A percentile compares a stretch with the other conserved stretches of the same genome.
Conservation (phyloP, 2,113 vertebrate genomes). For the Loxodonta africana region DNA sequence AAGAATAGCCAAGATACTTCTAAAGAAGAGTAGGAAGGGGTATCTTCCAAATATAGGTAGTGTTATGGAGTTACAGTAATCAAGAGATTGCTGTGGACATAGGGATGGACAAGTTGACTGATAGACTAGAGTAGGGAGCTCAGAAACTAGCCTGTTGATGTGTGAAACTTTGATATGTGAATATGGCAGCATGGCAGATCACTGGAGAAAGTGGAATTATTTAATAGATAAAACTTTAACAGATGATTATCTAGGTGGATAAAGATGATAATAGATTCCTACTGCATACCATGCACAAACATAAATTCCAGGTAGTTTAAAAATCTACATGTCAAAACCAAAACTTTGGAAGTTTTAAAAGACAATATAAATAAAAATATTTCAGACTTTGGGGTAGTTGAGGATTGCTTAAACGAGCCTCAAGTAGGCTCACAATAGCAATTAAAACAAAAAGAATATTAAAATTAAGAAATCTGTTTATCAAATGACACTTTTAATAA, state of each 20-base stretch:
- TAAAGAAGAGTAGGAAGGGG: background rate
- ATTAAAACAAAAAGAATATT: background rate
- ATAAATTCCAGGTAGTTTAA: background rate
- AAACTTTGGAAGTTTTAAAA: background rate
- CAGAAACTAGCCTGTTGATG: background rate
- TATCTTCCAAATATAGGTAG: background rate
- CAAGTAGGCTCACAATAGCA: background rate
- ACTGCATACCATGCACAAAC: background rate
- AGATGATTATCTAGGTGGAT: background rate
- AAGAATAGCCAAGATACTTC: background rate
- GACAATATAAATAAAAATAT: background rate
- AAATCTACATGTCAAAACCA: background rate
- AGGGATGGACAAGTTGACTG: background rate
- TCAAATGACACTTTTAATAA: background rate
- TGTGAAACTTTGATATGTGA: background rate
- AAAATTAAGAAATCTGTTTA: background rate
- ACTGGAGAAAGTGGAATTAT: background rate
- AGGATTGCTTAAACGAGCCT: background rate
- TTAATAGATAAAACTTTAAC: slow-evolving; percentile 35
- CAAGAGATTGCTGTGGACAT: background rate
- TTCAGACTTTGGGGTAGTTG: background rate
- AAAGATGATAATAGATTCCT: background rate
- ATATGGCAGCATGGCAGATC: background rate
- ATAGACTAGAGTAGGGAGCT: background rate
- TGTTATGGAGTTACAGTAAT: background rate